Base-by-base conservation (phyloP, 2,797 vertebrate genomes). In the Peromyscus aztecus region DNA sequence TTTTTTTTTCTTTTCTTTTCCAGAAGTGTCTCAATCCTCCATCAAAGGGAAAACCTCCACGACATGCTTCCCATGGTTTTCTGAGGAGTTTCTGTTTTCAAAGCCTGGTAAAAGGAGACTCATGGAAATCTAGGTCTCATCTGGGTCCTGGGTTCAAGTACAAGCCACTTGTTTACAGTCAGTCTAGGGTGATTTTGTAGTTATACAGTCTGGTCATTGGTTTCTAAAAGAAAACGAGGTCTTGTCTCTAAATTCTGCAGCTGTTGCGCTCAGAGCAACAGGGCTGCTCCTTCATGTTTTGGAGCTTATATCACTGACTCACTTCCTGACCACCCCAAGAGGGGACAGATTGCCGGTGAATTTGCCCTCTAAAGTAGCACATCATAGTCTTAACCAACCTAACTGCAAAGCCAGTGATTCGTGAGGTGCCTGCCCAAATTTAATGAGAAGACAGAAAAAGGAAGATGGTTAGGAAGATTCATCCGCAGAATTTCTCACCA, bases 171-270 rank as follows among this genome's bases (percentile, higher is more conserved):
- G 10, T 94, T 98, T 97, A 85, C 61, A 83, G 83, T 92, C 94
- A 97, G 55, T 59, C 94, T 76, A 52, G 73, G 40, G 34, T 81
- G 86, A 96, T 96, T 91, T 31, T 95, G 59, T 43, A 94, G 6
- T 76, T 90, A 88, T 81, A 93, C 94, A 63, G 76, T 94, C 57
- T 65, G 5, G 83, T 94, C 17, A 5, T 57, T 94, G 75, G 8
- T 91, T 75, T 82, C 81, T 73, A 95, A 96, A 73, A 93, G 14
- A n/a, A 76, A 43, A 55, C 34, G 55, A 91, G 89, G 94, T 55
- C 94, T 95, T 98, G 95, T 77, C 69, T 94, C 84, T 94, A 59
- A 31, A 92, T 86, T 21, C 8, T 90, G 91, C 81, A 94, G 69
- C 73, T 91, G 91, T 83, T 92, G 75, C 49, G 90, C 93, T 94